Conservation (phyloP, 2,797 vertebrate genomes). For the Protosalanx chinensis region DNA sequence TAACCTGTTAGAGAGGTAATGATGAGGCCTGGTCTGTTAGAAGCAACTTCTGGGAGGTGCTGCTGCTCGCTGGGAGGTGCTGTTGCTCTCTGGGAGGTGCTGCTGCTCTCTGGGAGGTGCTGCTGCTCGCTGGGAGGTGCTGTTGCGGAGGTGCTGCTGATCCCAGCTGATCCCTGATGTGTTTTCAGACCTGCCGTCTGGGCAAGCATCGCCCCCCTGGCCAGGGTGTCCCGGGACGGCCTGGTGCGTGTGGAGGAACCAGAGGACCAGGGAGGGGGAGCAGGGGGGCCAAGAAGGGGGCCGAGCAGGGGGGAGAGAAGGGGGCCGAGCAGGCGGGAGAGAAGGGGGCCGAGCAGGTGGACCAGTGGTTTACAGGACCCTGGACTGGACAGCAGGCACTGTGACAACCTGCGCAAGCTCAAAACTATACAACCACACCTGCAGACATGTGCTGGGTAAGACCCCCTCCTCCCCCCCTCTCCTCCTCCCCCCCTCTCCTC, state of each 20-base stretch:
- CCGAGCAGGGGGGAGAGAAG: too few relatives aligned
- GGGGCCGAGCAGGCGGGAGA: conserved; percentile 75
- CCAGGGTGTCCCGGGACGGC: conserved; percentile 89
- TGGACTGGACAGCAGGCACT: conserved; percentile 87
- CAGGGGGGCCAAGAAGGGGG: too few relatives aligned
- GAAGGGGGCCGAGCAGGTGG: conserved; percentile 75
- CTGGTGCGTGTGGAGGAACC: conserved; percentile 86
- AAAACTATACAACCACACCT: conserved; percentile 91
- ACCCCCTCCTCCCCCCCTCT: neutral
- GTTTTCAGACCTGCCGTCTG: conserved; percentile 87
- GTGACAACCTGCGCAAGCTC: conserved; percentile 91
- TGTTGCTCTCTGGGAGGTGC: too few relatives aligned
- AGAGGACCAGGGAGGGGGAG: conserved; percentile 75
- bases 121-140: too few relatives aligned
- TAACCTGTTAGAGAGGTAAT: too few relatives aligned
- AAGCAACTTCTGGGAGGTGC: too few relatives aligned
- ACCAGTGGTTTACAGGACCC: conserved; percentile 86
- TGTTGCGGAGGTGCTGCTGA: neutral
- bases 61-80: too few relatives aligned
- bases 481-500: neutral
- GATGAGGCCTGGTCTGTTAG: too few relatives aligned
- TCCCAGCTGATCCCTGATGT: neutral
- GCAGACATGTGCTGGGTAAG: conserved; percentile 90
- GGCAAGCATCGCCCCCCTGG: conserved; percentile 95
- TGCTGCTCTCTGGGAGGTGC: too few relatives aligned